Conservation (phyloP, 2,113 vertebrate genomes). For the Muntiacus reevesi region DNA sequence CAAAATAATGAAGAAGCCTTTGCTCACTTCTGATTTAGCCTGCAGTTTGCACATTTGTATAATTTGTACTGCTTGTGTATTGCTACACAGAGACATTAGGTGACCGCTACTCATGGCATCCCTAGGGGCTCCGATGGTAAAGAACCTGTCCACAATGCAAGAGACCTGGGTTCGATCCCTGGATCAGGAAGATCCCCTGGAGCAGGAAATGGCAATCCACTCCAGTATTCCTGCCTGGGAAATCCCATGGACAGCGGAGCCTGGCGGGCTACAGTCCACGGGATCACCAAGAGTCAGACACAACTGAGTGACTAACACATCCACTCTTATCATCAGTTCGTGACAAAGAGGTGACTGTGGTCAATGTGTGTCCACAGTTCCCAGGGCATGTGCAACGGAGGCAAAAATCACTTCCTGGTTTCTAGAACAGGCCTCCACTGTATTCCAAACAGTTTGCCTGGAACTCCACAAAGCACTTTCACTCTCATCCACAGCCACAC, state of each 20-base stretch:
- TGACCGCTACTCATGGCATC: background rate
- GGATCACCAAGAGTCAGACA: background rate
- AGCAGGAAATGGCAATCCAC: background rate
- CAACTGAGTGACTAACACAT: background rate
- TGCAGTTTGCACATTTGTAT: background rate
- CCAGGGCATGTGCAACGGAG: background rate
- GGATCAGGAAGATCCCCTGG: background rate
- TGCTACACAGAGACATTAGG: background rate
- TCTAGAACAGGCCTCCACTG: background rate
- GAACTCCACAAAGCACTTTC: background rate
- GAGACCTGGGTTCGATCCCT: background rate
- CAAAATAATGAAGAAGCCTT: background rate
- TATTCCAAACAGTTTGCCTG: background rate
- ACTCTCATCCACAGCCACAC: background rate
- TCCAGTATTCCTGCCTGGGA: background rate
- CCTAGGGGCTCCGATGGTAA: background rate
- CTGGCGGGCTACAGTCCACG: background rate
- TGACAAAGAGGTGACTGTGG: background rate
- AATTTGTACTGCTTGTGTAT: background rate
- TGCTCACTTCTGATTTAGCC: background rate
- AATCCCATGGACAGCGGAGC: background rate
- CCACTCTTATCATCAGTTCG: background rate
- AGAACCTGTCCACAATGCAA: background rate
- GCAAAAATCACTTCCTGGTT: background rate
- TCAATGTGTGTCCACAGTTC: background rate